phyloP scores from a whole-genome alignment of 2,888 invertebrate species.

The Tryphoninae sp. region DNA sequence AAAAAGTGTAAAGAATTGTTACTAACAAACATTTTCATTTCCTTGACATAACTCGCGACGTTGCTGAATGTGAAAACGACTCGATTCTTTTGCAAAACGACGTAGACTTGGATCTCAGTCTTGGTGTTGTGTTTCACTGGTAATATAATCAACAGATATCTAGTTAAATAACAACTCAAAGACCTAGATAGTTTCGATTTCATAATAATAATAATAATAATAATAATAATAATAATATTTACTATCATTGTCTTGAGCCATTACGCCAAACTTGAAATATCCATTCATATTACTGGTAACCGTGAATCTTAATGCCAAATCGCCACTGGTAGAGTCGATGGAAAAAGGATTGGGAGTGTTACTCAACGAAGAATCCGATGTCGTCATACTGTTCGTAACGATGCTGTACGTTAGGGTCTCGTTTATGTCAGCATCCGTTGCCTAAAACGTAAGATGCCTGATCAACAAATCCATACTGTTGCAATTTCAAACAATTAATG shows the following conservation, averaged over 20 bases:
- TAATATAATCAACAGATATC: constrained; percentile 56
- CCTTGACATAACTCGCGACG: constrained; percentile 80
- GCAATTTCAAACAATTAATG: neutral
- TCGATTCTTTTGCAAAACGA: constrained; percentile 84
- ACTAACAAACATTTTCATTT: constrained; percentile 82
- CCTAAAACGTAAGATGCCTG: constrained; percentile 78
- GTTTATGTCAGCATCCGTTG: constrained; percentile 83
- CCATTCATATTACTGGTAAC: constrained; percentile 84
- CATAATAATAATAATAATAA: too few species aligned
- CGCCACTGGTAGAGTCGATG: constrained; percentile 81
- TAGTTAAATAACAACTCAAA: neutral
- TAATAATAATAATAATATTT: constrained; percentile 11
- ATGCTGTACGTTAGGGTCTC: constrained; percentile 81
- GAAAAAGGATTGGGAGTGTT: constrained; percentile 80
- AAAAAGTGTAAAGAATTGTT: constrained; percentile 23
- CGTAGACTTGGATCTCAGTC: constrained; percentile 83
- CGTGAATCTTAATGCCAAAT: constrained; percentile 82
- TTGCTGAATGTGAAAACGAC: constrained; percentile 84
- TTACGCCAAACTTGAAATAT: constrained; percentile 84
- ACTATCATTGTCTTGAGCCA: constrained; percentile 83
- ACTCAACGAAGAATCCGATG: constrained; percentile 80
- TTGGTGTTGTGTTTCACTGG: constrained; percentile 80
- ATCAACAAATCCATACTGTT: neutral
- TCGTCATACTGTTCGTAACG: constrained; percentile 69
- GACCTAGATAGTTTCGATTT: neutral